Base-by-base conservation (phyloP, 2,888 invertebrate species). In the Cheilosia variabilis region DNA sequence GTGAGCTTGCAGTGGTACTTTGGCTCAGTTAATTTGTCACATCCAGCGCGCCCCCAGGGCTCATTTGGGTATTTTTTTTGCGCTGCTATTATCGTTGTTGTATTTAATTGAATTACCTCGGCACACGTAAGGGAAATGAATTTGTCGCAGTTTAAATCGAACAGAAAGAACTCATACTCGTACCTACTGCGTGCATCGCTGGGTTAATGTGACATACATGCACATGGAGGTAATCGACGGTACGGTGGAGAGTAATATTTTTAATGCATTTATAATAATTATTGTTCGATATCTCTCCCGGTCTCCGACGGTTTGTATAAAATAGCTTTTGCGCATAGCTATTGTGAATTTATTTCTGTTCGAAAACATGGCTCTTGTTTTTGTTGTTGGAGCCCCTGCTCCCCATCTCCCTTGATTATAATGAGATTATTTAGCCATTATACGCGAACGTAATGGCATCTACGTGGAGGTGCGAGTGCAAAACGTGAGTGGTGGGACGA, bases 371-470 rank as follows among this genome's bases (percentile, higher is more conserved):
- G 52, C 41, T 27, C 47, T 66, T 58, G 22, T 43, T 34, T 41
- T 15, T 34, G 19, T 27, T 47, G 31, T 17, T 19, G 50, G 41
- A 60, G 22, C 9, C 31, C 7, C 2, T 31, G 9, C 47, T 7
- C 62, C 69, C 31, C 45, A 19, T 6, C 43, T 62, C 13, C 43
- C 57, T 60, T 75, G 75, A 75, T 75, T 76, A 50, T 84, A 84
- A 84, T 84, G 79, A 84, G 75, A 84, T 84, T 84, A 84, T 84
- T 79, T 79, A 76, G 79, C 79, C 75, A 84, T 84, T 84, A 84
- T 79, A 71, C 78, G 63, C 45, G 66, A 73, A 79, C 73, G 69
- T 75, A 75, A 79, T 84, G 62, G 60, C 63, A 71, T 65, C 63
- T 76, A 53, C 19, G 77, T 53, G 65, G 45, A 55, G 69, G 50